Conservation (phyloP, 2,888 invertebrate species). For the Neelides folsomi region DNA sequence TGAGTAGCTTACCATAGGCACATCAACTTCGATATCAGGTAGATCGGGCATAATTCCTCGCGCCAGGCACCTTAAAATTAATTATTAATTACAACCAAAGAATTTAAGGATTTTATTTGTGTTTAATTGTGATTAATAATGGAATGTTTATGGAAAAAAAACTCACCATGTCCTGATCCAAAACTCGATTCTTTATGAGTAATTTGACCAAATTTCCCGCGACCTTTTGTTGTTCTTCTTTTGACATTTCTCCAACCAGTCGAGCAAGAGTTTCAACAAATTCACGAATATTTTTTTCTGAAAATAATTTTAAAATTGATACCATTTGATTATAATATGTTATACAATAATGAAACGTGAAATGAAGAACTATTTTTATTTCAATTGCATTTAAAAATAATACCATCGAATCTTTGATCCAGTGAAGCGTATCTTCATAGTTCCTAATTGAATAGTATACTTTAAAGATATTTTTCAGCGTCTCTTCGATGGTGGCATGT, state of each 20-base stretch:
- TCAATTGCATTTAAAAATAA: too few species aligned
- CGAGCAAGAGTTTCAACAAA: slow-evolving; percentile 27
- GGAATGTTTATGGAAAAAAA: too few species aligned
- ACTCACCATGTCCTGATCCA: slow-evolving; percentile 20
- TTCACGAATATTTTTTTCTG: slow-evolving; percentile 17
- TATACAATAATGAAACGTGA: too few species aligned
- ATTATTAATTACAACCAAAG: too few species aligned
- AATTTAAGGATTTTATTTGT: too few species aligned
- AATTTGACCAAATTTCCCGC: slow-evolving; percentile 26
- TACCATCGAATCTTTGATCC: slow-evolving; percentile 23
- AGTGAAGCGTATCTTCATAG: slow-evolving; percentile 36
- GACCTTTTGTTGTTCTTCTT: slow-evolving; percentile 24
- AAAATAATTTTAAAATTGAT: too few species aligned
- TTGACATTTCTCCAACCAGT: slow-evolving; percentile 28
- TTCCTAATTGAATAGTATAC: slow-evolving; percentile 42
- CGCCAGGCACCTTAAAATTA: slow-evolving; percentile 18
- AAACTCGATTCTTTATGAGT: slow-evolving; percentile 20
- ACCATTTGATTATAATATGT: too few species aligned
- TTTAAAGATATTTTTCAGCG: slow-evolving; percentile 40
- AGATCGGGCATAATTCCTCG: slow-evolving; percentile 28
- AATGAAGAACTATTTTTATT: too few species aligned
- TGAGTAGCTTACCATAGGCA: slow-evolving; percentile 22
- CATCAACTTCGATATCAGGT: slow-evolving; percentile 28
- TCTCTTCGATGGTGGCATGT: slow-evolving; percentile 30
- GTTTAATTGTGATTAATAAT: too few species aligned